Conservation (phyloP, 2,113 vertebrate genomes). For the Corynorhinus townsendii region DNA sequence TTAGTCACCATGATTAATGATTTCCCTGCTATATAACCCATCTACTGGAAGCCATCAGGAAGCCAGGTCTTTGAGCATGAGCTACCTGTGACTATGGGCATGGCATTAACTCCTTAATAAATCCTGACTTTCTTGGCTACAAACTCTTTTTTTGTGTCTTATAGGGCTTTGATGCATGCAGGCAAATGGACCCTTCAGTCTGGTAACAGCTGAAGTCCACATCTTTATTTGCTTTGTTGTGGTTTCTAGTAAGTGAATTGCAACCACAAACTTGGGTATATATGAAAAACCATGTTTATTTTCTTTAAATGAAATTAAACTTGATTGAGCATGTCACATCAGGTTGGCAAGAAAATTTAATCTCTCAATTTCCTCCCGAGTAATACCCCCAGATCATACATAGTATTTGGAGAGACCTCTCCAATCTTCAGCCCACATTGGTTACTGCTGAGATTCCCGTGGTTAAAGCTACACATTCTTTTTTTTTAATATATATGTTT, state of each 20-base stretch:
- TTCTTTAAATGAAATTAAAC: not conserved
- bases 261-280: not conserved
- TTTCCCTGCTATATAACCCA: not conserved
- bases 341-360: not conserved
- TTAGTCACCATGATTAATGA: not conserved
- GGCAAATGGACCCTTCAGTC: not conserved
- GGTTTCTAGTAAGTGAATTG: not conserved
- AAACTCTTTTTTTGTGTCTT: not conserved
- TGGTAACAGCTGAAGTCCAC: not conserved
- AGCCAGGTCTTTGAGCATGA: not conserved
- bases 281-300: not conserved
- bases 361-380: not conserved
- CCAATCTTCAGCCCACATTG: not conserved
- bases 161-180: not conserved
- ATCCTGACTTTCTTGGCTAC: not conserved
- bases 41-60: not conserved
- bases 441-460: not conserved
- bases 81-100: not conserved
- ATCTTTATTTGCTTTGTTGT: not conserved
- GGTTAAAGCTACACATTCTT: not conserved
- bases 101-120: not conserved
- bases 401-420: not conserved
- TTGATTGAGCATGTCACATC: not conserved
- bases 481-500: too few relatives aligned
- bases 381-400: not conserved